Conservation (phyloP, 2,113 vertebrate genomes). For the Gallinago media region DNA sequence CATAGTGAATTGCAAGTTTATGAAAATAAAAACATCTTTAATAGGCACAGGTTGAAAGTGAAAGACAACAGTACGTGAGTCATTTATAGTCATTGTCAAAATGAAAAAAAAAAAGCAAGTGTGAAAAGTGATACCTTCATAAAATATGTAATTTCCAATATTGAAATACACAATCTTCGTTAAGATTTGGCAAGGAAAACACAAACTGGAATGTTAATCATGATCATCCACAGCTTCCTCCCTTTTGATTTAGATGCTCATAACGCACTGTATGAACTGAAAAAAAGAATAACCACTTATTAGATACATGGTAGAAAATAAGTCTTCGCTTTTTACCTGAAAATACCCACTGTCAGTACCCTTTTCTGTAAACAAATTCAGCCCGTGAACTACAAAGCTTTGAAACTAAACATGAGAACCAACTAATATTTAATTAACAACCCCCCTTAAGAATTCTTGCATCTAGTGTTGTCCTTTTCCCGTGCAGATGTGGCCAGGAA, state of each 20-base stretch:
- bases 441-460: neutral
- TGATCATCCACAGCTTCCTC: neutral
- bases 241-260: slow-evolving; percentile 74
- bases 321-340: neutral
- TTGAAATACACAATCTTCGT: neutral
- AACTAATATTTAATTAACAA: neutral
- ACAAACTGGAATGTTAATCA: slow-evolving; percentile 51
- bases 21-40: slow-evolving; percentile 48
- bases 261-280: slow-evolving; percentile 83
- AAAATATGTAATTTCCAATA: neutral
- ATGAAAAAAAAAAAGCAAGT: slow-evolving; percentile 1
- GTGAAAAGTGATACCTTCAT: slow-evolving; percentile 3
- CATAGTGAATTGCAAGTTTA: slow-evolving; percentile 35
- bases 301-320: neutral
- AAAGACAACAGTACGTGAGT: neutral
- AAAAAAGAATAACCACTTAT: slow-evolving; percentile 46
- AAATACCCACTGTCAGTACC: neutral
- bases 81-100: slow-evolving; percentile 27
- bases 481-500: neutral
- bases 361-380: neutral
- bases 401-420: neutral
- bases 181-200: slow-evolving; percentile 28
- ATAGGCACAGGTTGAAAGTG: neutral
- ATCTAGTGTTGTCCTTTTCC: neutral
- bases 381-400: neutral